Evolutionary conservation across 2,113 vertebrate genomes (phyloP).

Genomic region (Carollia perspicillata): DNA sequence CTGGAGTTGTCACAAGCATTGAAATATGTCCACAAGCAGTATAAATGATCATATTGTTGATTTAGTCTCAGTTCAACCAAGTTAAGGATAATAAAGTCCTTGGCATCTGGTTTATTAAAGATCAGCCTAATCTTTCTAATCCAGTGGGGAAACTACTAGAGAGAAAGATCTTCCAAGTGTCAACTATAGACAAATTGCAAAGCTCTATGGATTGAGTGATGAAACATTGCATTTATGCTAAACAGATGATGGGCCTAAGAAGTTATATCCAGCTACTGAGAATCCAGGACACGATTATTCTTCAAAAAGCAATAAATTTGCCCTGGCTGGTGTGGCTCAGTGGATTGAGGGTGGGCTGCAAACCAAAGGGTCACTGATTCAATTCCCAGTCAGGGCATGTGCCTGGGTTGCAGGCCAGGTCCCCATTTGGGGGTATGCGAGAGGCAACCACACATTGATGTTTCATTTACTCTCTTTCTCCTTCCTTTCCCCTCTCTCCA

Average conservation of each 20-base stretch:
- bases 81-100: background rate
- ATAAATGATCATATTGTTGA: background rate
- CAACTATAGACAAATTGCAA: background rate
- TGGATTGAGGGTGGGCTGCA: too few species aligned
- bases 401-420: too few species aligned
- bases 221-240: background rate
- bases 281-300: background rate
- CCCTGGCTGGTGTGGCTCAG: too few species aligned
- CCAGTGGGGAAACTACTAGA: background rate
- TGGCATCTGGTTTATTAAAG: background rate
- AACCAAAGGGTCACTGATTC: too few species aligned
- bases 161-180: background rate
- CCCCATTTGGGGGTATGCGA: too few species aligned
- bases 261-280: background rate
- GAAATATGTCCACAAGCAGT: too few species aligned
- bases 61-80: background rate
- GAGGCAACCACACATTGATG: too few species aligned
- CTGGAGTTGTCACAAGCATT: background rate
- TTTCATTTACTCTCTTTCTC: too few species aligned
- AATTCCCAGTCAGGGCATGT: too few species aligned
- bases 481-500: too few species aligned
- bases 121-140: background rate
- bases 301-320: background rate
- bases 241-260: background rate
- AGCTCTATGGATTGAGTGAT: background rate